These are phyloP conservation scores for Rhyzopertha dominica DNA, from an alignment of 1,140 invertebrate species.

Conservation along the genomic window DNA sequence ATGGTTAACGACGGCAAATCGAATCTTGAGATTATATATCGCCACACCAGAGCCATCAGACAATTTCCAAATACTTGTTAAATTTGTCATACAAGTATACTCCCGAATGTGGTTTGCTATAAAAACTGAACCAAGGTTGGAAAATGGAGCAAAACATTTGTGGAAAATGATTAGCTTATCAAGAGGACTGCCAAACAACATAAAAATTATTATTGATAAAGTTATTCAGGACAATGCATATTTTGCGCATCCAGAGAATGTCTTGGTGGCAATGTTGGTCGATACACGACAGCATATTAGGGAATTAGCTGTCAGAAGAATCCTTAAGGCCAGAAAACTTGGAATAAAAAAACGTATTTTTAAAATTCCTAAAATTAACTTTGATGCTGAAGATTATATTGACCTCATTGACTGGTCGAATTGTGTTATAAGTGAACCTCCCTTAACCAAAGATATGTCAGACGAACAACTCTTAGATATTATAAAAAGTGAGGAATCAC, in stretches of 20 bases:
- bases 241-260: constrained; percentile 39
- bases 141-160: too few relatives aligned
- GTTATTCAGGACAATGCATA: constrained; percentile 30
- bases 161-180: too few relatives aligned
- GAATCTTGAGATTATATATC: constrained; percentile 10
- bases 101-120: too few relatives aligned
- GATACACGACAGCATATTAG: constrained; percentile 31
- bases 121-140: too few relatives aligned
- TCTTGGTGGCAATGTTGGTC: constrained; percentile 36
- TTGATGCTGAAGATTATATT: neutral
- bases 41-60: neutral
- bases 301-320: constrained; percentile 26
- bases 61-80: too few relatives aligned
- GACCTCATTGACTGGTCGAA: constrained; percentile 1
- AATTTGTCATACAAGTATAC: too few relatives aligned
- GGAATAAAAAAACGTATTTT: too few relatives aligned
- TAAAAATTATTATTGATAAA: too few relatives aligned
- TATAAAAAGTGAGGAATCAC: constrained; percentile 1
- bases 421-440: neutral
- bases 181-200: too few relatives aligned
- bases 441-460: neutral
- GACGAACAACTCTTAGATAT: constrained; percentile 1
- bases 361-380: neutral
- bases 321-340: constrained; percentile 24
- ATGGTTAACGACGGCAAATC: too few relatives aligned